Conservation (phyloP, 1,140 invertebrate species). For the Halyomorpha halys region DNA sequence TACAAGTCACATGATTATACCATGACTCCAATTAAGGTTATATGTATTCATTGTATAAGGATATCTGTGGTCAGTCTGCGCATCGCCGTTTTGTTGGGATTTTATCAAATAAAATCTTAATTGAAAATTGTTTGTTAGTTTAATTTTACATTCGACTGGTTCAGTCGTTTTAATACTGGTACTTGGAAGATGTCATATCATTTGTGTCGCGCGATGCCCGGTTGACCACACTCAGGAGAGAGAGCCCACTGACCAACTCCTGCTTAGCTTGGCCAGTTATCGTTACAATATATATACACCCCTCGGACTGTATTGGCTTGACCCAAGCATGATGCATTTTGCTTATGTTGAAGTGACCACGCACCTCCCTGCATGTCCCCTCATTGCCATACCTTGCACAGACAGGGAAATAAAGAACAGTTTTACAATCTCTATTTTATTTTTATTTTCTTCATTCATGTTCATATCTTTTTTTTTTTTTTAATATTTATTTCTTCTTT, state of each 20-base stretch:
- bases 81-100: too few relatives aligned
- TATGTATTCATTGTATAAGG: too few relatives aligned
- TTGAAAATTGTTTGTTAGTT: too few relatives aligned
- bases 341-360: neutral
- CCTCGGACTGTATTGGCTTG: neutral
- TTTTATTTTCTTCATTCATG: neutral
- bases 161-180: too few relatives aligned
- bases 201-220: too few relatives aligned
- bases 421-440: neutral
- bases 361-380: constrained; percentile 8
- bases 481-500: neutral
- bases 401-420: constrained; percentile 17
- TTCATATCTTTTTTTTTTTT: neutral
- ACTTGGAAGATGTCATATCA: too few relatives aligned
- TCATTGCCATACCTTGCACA: neutral
- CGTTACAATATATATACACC: constrained; percentile 7
- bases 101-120: too few relatives aligned
- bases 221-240: neutral
- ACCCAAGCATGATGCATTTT: constrained; percentile 10
- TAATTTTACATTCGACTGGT: too few relatives aligned
- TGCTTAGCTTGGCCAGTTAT: constrained; percentile 7
- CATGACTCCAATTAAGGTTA: neutral
- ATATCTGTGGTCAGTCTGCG: too few relatives aligned
- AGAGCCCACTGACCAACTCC: constrained; percentile 11
- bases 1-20: constrained; percentile 10